Base-by-base conservation (phyloP, 2,888 invertebrate species). In the Lydus trimaculatus region DNA sequence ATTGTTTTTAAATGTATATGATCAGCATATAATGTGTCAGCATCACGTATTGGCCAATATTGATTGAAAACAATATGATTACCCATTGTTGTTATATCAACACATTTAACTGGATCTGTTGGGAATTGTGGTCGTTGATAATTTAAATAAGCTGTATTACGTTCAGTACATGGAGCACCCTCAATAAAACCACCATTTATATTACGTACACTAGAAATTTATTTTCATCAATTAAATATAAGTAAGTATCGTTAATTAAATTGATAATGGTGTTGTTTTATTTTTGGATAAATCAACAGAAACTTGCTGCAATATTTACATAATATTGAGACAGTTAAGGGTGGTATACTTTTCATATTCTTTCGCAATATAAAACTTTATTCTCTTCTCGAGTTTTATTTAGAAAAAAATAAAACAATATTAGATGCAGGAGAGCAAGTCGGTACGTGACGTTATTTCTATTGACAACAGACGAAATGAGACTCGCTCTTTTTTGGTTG, bases 1-100 rank as follows among this genome's bases (percentile, higher is more conserved):
- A 80, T 62, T 7, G 28, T 73, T 25, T 65, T 75, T 39, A 84
- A 69, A 39, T 76, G 73, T 79, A 83, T 82, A 62, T 79, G 75
- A 66, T 83, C 82, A 3, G 83, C 83, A 67, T 81, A 83, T 13
- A 84, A 77, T 71, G 78, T 80, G 63, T 78, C 74, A 7, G 79
- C 77, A 56, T 63, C 23, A 17, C 13, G 23, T 5, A 71, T 68
- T 7, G 71, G 71, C 71, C 71, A 71, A 13, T 65, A 23, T 23
- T 68, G 67, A 23, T 39, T 31, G 39, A 79, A 58, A 68, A 60
- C 15, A 66, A 67, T 6, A 71, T 64, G 58, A 67, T 68, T 62
- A 66, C 77, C 76, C 71, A 80, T 75, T 17, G 77, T 75, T 8
- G 78, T 80, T 65, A 84, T 78, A 69, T 84, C 82, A 15, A 83